Evolutionary conservation across 2,888 invertebrate species (phyloP).

Genomic region (Drosophila gaucha): DNA sequence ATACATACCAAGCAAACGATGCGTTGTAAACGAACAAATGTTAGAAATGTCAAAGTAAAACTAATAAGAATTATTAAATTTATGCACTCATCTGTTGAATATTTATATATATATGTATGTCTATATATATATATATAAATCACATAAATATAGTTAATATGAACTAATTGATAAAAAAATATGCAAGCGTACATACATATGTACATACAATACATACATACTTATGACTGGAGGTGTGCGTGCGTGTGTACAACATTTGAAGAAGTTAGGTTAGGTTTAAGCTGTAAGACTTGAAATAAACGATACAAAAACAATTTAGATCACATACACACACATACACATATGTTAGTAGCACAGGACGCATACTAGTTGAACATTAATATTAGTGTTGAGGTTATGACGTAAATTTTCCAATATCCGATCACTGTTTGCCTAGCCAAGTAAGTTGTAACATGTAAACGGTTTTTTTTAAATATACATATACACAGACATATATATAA

Average conservation of each 20-base stretch:
- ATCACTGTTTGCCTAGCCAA: constrained; percentile 67
- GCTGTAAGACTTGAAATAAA: constrained; percentile 45
- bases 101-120: constrained; percentile 53
- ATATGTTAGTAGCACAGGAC: constrained; percentile 23
- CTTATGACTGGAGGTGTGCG: constrained; percentile 24
- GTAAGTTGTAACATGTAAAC: constrained; percentile 57
- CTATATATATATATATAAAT: constrained; percentile 53
- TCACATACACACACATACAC: constrained; percentile 20
- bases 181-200: constrained; percentile 38
- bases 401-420: constrained; percentile 70
- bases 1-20: constrained; percentile 8
- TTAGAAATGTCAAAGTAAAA: constrained; percentile 36
- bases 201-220: constrained; percentile 30
- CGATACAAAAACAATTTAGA: constrained; percentile 23
- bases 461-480: constrained; percentile 29
- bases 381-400: constrained; percentile 72
- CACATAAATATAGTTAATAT: constrained; percentile 58
- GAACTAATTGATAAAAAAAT: constrained; percentile 63
- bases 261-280: constrained; percentile 46
- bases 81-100: constrained; percentile 78
- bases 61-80: constrained; percentile 63
- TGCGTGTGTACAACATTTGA: constrained; percentile 27
- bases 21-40: constrained; percentile 29
- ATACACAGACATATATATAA: constrained; percentile 13
- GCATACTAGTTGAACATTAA: constrained; percentile 46